phyloP scores from a whole-genome alignment of 2,113 vertebrate genomes.

The Epinephelus fuscoguttatus region DNA sequence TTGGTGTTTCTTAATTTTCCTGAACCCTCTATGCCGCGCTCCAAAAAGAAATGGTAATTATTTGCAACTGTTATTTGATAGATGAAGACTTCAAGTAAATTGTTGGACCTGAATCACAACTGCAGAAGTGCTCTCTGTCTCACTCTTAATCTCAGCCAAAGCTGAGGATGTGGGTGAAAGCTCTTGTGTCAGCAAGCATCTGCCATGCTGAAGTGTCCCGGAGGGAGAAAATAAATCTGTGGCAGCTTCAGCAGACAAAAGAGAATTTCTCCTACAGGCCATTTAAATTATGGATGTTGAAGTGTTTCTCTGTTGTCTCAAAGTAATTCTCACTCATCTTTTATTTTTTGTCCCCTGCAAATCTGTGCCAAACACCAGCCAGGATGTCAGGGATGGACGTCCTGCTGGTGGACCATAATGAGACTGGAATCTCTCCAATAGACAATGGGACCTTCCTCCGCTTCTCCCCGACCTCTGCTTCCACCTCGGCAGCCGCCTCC shows the following conservation, averaged over 20 bases:
- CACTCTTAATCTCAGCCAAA: conserved; percentile 24
- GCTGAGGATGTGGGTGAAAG: conserved; percentile 28
- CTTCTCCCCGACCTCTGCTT: conserved; percentile 90
- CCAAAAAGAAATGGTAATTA: not conserved
- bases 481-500: conserved; percentile 88
- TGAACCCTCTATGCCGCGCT: not conserved
- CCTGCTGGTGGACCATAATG: conserved; percentile 70
- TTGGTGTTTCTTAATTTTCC: not conserved
- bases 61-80: not conserved
- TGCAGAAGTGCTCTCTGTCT: conserved; percentile 6
- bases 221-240: conserved; percentile 9
- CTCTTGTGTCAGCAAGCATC: conserved; percentile 44
- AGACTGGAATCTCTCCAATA: conserved; percentile 60
- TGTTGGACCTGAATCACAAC: not conserved
- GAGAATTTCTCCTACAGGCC: conserved; percentile 7
- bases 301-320: conserved; percentile 7
- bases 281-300: conserved; percentile 27
- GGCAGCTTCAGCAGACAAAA: conserved; percentile 40
- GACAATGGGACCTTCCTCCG: conserved; percentile 92
- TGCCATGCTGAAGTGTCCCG: conserved; percentile 27
- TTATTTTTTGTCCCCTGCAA: conserved; percentile 6
- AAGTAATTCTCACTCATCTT: conserved; percentile 17
- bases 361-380: conserved; percentile 12
- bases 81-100: conserved; percentile 14
- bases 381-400: conserved; percentile 81